Evolutionary conservation across 1,140 invertebrate species (phyloP).

Genomic region (Babylonia areolata): DNA sequence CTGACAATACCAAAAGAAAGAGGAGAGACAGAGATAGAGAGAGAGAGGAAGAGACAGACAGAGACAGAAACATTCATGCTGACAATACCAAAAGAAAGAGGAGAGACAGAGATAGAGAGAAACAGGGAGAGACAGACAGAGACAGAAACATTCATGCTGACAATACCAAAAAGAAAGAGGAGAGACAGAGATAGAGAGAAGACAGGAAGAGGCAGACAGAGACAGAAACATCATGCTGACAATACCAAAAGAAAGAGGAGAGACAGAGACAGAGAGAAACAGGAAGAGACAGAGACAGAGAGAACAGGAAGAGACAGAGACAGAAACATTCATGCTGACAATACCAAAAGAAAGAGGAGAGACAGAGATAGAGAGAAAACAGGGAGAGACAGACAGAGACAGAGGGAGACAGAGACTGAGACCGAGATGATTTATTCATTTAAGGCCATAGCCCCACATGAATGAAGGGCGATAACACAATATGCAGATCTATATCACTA

Average conservation of each 20-base stretch:
- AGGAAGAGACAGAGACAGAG: constrained; percentile 18
- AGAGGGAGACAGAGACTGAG: not conserved
- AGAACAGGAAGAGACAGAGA: not conserved
- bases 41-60: not conserved
- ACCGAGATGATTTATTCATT: no score
- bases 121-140: not conserved
- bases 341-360: no score
- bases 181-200: not conserved
- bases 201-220: not conserved
- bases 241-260: not conserved
- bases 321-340: no score
- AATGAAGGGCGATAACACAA: no score
- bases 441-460: no score
- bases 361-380: not conserved
- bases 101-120: not conserved
- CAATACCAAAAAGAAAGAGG: not conserved
- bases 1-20: not conserved
- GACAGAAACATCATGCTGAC: no score
- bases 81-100: no score
- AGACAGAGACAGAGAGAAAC: not conserved
- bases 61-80: no score
- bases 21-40: not conserved
- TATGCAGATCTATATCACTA: no score
- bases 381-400: not conserved
- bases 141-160: not conserved